These are phyloP conservation scores for Philhelius pedissequus DNA, from an alignment of 2,888 invertebrate genomes.

Conservation along the genomic window DNA sequence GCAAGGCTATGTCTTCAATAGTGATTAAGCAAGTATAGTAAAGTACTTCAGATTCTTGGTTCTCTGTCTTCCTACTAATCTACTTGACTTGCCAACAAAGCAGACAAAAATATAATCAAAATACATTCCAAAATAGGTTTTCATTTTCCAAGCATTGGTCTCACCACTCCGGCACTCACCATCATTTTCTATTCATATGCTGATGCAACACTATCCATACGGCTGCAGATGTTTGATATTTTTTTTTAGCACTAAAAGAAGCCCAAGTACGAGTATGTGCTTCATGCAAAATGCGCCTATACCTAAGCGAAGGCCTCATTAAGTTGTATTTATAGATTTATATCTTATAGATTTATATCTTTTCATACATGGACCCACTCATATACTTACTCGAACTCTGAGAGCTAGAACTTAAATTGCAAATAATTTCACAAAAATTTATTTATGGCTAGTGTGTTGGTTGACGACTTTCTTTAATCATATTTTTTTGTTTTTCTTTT, in stretches of 20 bases:
- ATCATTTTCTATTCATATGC: neutral
- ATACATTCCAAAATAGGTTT: slow-evolving; percentile 34
- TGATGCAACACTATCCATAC: neutral
- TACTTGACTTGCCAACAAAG: slow-evolving; percentile 12
- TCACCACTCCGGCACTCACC: neutral
- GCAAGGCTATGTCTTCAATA: slow-evolving; percentile 30
- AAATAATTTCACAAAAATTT: slow-evolving; percentile 52
- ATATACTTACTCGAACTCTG: neutral
- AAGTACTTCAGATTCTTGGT: neutral
- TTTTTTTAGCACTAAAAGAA: slow-evolving; percentile 11
- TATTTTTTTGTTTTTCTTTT: neutral
- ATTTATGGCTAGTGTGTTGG: slow-evolving; percentile 36
- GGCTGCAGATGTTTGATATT: slow-evolving; percentile 34
- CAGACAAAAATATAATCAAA: neutral
- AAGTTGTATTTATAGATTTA: slow-evolving; percentile 65
- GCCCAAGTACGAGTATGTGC: neutral
- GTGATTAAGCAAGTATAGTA: slow-evolving; percentile 34
- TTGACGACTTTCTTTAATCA: slow-evolving; percentile 26
- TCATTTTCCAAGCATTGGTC: slow-evolving; percentile 46
- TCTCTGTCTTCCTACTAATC: neutral
- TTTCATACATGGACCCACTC: slow-evolving; percentile 50
- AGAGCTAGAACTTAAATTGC: slow-evolving; percentile 63
- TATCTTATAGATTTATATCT: no score
- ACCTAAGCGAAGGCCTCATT: slow-evolving; percentile 57
- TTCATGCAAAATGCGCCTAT: slow-evolving; percentile 10